phyloP scores from a whole-genome alignment of 1,140 invertebrate species.

The Drosophila melanogaster region DNA sequence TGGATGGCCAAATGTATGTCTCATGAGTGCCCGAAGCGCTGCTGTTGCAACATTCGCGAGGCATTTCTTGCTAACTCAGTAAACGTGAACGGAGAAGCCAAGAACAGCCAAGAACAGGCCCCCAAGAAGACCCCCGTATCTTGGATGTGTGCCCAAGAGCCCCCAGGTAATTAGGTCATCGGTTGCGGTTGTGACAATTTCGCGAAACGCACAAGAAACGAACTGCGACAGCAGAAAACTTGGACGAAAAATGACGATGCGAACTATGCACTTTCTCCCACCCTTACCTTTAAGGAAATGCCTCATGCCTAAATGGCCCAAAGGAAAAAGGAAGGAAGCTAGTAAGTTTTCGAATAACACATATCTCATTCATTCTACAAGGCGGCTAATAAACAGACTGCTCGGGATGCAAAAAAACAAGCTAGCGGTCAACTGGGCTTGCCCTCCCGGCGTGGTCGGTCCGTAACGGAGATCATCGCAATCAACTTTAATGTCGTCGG shows the following conservation, averaged over 20 bases:
- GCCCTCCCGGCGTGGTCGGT: neutral
- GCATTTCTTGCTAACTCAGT: slow-evolving; percentile 78
- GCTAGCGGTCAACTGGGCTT: neutral
- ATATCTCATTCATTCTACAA: neutral
- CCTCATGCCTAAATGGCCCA: neutral
- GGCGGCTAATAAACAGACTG: neutral
- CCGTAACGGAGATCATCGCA: neutral
- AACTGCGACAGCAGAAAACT: slow-evolving; percentile 67
- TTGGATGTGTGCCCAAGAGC: slow-evolving; percentile 15
- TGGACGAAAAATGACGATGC: neutral
- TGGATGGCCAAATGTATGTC: slow-evolving; percentile 17
- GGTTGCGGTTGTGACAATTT: slow-evolving; percentile 56
- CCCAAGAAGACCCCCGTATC: slow-evolving; percentile 23
- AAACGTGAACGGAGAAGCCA: slow-evolving; percentile 43
- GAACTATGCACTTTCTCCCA: neutral
- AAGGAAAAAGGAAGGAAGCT: neutral
- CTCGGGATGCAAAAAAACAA: neutral
- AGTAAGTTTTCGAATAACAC: neutral
- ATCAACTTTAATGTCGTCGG: neutral
- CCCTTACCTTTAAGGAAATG: neutral
- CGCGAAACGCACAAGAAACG: slow-evolving; percentile 45
- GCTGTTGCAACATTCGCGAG: slow-evolving; percentile 67
- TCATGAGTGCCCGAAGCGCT: slow-evolving; percentile 24
- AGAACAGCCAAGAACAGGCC: slow-evolving; percentile 30
- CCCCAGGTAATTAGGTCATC: slow-evolving; percentile 60